Percentiles rank a stretch among this genome's conserved stretches.
phyloP scores from a whole-genome alignment of 2,888 invertebrate species.

The Serrognathus titanus region DNA sequence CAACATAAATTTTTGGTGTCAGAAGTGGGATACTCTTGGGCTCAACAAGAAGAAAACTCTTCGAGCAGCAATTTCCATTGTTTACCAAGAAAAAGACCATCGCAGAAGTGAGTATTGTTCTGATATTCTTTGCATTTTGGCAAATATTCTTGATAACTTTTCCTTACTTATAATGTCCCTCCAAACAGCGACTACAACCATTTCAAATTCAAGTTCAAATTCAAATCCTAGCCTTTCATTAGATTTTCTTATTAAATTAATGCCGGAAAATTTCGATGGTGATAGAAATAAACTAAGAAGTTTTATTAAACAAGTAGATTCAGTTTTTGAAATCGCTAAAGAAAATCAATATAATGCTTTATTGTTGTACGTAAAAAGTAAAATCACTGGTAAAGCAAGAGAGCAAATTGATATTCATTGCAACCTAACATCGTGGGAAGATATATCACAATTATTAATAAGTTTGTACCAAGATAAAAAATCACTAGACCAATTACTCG shows the following conservation, averaged over 20 bases:
- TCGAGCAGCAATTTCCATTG: no score
- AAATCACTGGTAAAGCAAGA: constrained; percentile 19
- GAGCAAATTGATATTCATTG: constrained; percentile 19
- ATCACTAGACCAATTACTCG: constrained; percentile 15
- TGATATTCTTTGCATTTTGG: no score
- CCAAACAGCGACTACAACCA: no score
- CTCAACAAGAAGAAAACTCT: no score
- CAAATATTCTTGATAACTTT: no score
- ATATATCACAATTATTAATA: constrained; percentile 17
- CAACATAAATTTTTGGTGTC: no score
- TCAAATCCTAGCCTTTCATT: no score
- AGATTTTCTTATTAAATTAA: constrained; percentile 4
- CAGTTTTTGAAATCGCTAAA: constrained; percentile 17
- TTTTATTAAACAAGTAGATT: constrained; percentile 22
- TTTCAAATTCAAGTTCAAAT: no score
- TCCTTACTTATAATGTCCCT: no score
- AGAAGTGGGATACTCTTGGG: no score
- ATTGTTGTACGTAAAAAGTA: constrained; percentile 15
- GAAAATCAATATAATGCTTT: constrained; percentile 11
- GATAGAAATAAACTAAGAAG: constrained; percentile 12
- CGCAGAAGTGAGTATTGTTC: no score
- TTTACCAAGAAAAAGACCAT: no score
- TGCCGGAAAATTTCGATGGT: constrained; percentile 4
- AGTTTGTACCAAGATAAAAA: constrained; percentile 20
- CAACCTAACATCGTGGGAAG: constrained; percentile 13